Evolutionary conservation across 2,797 vertebrate genomes (phyloP).

Genomic region (Salmo trutta): DNA sequence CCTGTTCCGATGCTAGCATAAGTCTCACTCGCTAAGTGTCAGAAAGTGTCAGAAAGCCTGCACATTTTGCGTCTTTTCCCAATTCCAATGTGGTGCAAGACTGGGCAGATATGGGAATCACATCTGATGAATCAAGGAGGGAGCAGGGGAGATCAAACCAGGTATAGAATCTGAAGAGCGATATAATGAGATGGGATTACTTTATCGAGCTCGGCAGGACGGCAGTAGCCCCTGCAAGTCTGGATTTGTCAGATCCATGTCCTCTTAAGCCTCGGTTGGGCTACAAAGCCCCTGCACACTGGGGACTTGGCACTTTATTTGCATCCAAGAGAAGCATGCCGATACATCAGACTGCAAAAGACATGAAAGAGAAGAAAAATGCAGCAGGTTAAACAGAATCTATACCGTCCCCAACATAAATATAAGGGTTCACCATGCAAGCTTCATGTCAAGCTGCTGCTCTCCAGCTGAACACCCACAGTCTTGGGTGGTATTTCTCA

Average conservation of each 20-base stretch:
- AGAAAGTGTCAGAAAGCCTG: background rate
- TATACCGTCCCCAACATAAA: slow-evolving; percentile 5
- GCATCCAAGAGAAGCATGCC: slow-evolving; percentile 37
- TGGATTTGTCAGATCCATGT: slow-evolving; percentile 46
- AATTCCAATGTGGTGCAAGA: slow-evolving; percentile 22
- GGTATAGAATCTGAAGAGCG: slow-evolving; percentile 41
- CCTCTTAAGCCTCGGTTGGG: slow-evolving; percentile 34
- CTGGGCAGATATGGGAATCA: slow-evolving; percentile 25
- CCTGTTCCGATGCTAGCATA: background rate
- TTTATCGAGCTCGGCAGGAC: slow-evolving; percentile 33
- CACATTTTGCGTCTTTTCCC: slow-evolving; percentile 11
- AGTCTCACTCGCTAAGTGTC: background rate
- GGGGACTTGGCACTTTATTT: slow-evolving; percentile 46
- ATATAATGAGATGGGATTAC: slow-evolving; percentile 53
- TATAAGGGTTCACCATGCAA: slow-evolving; percentile 7
- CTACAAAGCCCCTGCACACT: slow-evolving; percentile 44
- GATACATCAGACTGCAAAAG: slow-evolving; percentile 6
- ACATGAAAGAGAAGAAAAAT: slow-evolving; percentile 22
- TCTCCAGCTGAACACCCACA: background rate
- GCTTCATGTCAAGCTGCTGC: background rate
- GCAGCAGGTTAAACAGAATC: slow-evolving; percentile 20
- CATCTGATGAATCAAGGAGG: slow-evolving; percentile 34
- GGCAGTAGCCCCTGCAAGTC: slow-evolving; percentile 22
- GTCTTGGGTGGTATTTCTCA: background rate
- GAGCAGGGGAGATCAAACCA: slow-evolving; percentile 35